Conservation (phyloP, 2,888 invertebrate species). For the Chloroclystis v-ata region DNA sequence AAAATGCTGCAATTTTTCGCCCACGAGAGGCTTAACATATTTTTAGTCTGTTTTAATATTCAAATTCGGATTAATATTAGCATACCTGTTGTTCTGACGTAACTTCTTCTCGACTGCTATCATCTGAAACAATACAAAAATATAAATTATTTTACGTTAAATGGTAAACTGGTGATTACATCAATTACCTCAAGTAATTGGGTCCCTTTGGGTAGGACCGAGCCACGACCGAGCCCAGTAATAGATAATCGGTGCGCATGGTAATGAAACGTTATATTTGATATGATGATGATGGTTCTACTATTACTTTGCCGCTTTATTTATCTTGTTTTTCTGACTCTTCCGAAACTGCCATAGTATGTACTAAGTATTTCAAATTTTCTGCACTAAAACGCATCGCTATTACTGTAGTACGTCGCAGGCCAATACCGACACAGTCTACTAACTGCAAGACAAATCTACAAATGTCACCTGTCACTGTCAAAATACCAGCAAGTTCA, state of each 20-base stretch:
- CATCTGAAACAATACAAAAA: constrained; percentile 61
- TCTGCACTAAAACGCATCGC: constrained; percentile 42
- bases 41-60: constrained; percentile 6
- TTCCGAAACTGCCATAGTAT: constrained; percentile 2
- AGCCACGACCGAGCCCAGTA: too few relatives aligned
- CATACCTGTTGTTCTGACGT: constrained; percentile 71
- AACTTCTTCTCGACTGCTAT: constrained; percentile 67
- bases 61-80: constrained; percentile 11
- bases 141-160: not conserved
- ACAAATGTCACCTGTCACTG: constrained; percentile 27
- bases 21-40: constrained; percentile 4
- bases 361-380: constrained; percentile 27
- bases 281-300: too few relatives aligned
- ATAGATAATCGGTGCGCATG: too few relatives aligned
- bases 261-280: too few relatives aligned
- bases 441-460: constrained; percentile 35
- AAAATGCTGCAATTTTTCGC: constrained; percentile 7
- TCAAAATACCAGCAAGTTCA: constrained; percentile 21
- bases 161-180: not conserved
- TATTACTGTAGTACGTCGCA: constrained; percentile 33
- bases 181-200: too few relatives aligned
- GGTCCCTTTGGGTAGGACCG: too few relatives aligned
- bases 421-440: constrained; percentile 40
- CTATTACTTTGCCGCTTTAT: too few relatives aligned
- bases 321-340: not conserved